These are phyloP conservation scores for Eleutherodactylus coqui DNA, from an alignment of 2,797 vertebrate species.

Conservation along the genomic window DNA sequence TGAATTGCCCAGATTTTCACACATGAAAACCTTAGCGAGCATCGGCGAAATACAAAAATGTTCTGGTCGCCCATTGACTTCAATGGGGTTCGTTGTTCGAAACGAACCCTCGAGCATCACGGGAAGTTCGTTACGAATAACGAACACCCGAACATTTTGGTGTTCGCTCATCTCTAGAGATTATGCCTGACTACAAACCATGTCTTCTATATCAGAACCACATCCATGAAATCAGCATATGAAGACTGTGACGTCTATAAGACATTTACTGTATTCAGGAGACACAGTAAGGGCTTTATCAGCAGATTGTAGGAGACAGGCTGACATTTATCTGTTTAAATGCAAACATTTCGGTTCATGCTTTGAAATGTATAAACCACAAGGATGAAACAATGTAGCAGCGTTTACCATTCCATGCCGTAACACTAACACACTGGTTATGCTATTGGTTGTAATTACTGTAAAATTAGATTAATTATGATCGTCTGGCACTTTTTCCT, in stretches of 20 bases:
- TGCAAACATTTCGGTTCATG: conserved; percentile 49
- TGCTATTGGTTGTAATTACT: conserved; percentile 50
- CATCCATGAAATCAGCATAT: conserved; percentile 20
- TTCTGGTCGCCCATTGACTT: too few relatives aligned
- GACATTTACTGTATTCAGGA: conserved; percentile 10
- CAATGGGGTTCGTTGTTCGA: too few relatives aligned
- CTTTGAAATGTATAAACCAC: conserved; percentile 45
- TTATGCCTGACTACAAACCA: neutral
- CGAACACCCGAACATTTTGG: too few relatives aligned
- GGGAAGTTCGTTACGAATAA: too few relatives aligned
- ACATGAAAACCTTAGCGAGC: too few relatives aligned
- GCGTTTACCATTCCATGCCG: conserved; percentile 21
- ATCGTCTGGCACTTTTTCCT: neutral
- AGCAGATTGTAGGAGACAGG: conserved; percentile 25
- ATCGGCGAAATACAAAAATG: too few relatives aligned
- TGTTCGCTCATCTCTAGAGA: too few relatives aligned
- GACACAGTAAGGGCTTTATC: conserved; percentile 36
- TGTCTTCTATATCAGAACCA: neutral
- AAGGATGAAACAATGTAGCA: conserved; percentile 31
- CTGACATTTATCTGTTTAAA: conserved; percentile 38
- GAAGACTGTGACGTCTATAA: neutral
- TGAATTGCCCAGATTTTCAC: too few relatives aligned
- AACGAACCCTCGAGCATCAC: too few relatives aligned
- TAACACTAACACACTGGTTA: conserved; percentile 24
- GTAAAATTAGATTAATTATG: conserved; percentile 46